Evolutionary conservation across 1,140 invertebrate genomes (phyloP).

Genomic region (Drosophila grimshawi): DNA sequence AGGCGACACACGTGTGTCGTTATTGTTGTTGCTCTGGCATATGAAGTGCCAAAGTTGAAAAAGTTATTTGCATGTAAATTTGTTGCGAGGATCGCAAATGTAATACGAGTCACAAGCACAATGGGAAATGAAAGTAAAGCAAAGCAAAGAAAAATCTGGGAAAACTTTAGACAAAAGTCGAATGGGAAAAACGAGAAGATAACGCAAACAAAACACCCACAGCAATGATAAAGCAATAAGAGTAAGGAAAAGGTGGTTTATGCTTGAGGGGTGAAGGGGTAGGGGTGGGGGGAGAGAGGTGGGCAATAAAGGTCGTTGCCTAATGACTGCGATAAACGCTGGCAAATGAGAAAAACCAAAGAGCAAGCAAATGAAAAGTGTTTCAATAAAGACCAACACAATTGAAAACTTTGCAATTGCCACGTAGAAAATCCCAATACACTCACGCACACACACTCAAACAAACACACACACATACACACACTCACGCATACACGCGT

Average conservation of each 20-base stretch:
- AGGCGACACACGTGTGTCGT: constrained; percentile 52
- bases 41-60: constrained; percentile 76
- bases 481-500: neutral
- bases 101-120: constrained; percentile 67
- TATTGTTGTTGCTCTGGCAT: constrained; percentile 29
- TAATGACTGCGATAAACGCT: constrained; percentile 50
- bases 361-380: constrained; percentile 52
- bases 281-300: neutral
- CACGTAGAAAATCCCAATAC: constrained; percentile 38
- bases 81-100: constrained; percentile 79
- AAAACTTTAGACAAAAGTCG: constrained; percentile 73
- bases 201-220: constrained; percentile 31
- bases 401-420: constrained; percentile 57
- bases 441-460: neutral
- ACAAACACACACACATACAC: constrained; percentile 5
- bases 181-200: constrained; percentile 51
- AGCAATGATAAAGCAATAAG: constrained; percentile 46
- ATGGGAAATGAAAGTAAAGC: constrained; percentile 38
- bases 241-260: neutral
- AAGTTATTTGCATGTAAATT: constrained; percentile 83
- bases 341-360: constrained; percentile 37
- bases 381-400: constrained; percentile 60
- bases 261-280: neutral
- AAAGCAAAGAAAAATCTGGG: constrained; percentile 35
- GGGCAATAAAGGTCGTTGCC: constrained; percentile 4